Conservation (phyloP, 1,140 invertebrate species). For the Hestina assimilis region DNA sequence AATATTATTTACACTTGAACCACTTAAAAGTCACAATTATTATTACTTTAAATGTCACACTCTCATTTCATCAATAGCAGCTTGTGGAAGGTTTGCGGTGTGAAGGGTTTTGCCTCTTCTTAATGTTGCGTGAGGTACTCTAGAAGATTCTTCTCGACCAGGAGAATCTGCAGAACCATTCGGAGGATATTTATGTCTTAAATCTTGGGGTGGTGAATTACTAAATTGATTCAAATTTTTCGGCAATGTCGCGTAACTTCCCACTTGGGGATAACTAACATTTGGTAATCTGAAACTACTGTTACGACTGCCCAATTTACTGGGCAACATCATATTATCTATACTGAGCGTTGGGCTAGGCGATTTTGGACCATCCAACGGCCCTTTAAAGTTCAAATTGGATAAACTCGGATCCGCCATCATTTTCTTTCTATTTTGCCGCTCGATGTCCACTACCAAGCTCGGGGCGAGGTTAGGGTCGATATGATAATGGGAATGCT, state of each 20-base stretch:
- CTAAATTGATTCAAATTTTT: constrained; percentile 74
- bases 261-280: constrained; percentile 65
- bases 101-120: constrained; percentile 60
- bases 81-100: constrained; percentile 81
- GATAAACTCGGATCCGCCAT: constrained; percentile 59
- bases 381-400: constrained; percentile 74
- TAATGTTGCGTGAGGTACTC: constrained; percentile 66
- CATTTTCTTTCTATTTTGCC: constrained; percentile 79
- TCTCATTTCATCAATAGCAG: constrained; percentile 89
- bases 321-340: constrained; percentile 74
- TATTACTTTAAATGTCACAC: constrained; percentile 84
- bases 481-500: constrained; percentile 83
- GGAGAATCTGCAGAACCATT: constrained; percentile 61
- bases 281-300: constrained; percentile 69
- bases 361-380: constrained; percentile 67
- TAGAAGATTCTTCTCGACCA: constrained; percentile 44
- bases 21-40: constrained; percentile 13
- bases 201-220: constrained; percentile 69
- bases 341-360: constrained; percentile 72
- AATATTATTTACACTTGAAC: constrained; percentile 55
- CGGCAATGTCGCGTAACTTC: constrained; percentile 69
- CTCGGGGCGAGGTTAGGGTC: constrained; percentile 83
- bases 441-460: constrained; percentile 89
- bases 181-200: constrained; percentile 66
- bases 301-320: constrained; percentile 66